Evolutionary conservation across 2,113 vertebrate species (phyloP), one percentile per base, ranked within the genome.

Genomic region (Xenopus laevis): DNA sequence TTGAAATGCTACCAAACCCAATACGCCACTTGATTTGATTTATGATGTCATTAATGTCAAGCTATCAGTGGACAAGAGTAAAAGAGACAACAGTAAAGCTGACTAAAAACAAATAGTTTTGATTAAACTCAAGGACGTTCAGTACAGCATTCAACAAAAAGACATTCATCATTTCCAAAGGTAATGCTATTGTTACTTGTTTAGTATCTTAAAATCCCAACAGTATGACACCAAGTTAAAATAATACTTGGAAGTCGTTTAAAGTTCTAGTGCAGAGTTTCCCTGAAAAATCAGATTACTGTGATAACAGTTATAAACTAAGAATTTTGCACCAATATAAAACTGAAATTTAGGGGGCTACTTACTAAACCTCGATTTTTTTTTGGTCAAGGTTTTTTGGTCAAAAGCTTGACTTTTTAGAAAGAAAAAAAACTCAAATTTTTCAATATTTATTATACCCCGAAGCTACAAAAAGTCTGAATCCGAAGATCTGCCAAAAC

Each of bases 61-160:
- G 92, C 93, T 96, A 96, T 98, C 96, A 95, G 94, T 97, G 93
- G 95, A 96, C 94, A 95, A 95, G 93, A 97, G 90, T 89, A 92
- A 91, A 93, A 95, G 92, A 96, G 94, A 97, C 92, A 95, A 94
- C 93, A 93, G 93, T 92, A 92, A 90, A 94, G 91, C 93, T 94
- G 90, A 91, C 91, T 92, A 92, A 94, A 94, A 97, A 96, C 93
- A 97, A 98, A 97, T 95, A 96, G 95, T 96, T 98, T 98, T 98
- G 95, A 98, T 98, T 97, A 97, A 98, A 96, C 92, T 95, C 96
- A 98, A 98, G 96, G 96, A 97, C 96, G 81, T 95, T 98, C 87
- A 81, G 92, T 94, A 89, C 93, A 94, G 92, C 94, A 96, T 95
- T 95, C 92, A 88, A 90, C 89, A 91, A 94, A 95, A 96, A 97